These are phyloP conservation scores for Mus pahari DNA, from an alignment of 2,113 vertebrate species.

Conservation along the genomic window DNA sequence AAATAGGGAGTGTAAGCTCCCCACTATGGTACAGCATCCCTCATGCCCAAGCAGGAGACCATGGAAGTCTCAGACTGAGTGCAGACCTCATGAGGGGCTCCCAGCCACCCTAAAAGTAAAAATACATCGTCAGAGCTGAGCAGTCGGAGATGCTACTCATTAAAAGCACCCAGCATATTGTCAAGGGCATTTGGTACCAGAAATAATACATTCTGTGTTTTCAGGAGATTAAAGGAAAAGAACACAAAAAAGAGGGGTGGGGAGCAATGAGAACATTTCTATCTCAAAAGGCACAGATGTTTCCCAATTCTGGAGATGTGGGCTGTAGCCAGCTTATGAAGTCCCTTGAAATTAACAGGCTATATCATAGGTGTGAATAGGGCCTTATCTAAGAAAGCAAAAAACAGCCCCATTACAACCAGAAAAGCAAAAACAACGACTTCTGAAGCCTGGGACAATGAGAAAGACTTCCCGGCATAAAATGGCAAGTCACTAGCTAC, in stretches of 20 bases:
- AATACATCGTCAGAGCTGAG: constrained; percentile 26
- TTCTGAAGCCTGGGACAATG: constrained; percentile 77
- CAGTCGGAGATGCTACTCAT: constrained; percentile 28
- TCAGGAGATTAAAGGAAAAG: not conserved
- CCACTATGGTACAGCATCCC: not conserved
- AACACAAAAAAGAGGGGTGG: not conserved
- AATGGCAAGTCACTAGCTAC: constrained; percentile 10
- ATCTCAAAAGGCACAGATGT: constrained; percentile 74
- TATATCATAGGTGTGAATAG: constrained; percentile 77
- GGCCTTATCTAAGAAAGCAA: constrained; percentile 72
- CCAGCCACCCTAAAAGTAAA: not conserved
- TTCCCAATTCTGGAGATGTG: constrained; percentile 75
- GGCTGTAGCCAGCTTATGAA: constrained; percentile 76
- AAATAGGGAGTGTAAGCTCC: not conserved
- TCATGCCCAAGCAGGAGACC: not conserved
- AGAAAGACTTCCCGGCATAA: constrained; percentile 79
- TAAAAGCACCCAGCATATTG: constrained; percentile 66
- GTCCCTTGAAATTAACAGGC: constrained; percentile 79
- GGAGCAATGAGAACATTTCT: constrained; percentile 44
- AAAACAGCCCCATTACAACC: constrained; percentile 41
- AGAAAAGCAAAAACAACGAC: constrained; percentile 56
- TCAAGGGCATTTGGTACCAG: constrained; percentile 64
- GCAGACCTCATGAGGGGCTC: not conserved
- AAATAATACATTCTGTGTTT: constrained; percentile 57
- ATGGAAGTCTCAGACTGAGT: not conserved